Conservation (phyloP, 1,140 invertebrate genomes). For the Drosophila sulfurigaster region DNA sequence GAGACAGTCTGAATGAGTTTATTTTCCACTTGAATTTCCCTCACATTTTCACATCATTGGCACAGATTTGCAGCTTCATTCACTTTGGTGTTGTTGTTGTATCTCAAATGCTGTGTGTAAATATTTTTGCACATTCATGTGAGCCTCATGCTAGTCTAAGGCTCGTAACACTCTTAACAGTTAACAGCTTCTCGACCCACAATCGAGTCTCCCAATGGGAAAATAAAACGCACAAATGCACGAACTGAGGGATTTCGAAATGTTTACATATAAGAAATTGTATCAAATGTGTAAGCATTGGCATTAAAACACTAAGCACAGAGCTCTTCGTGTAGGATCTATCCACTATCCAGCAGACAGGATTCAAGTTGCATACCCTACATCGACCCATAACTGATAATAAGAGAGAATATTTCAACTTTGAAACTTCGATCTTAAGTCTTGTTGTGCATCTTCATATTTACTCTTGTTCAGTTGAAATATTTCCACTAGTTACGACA, state of each 20-base stretch:
- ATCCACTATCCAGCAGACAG: slow-evolving; percentile 16
- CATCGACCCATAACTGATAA: too few relatives aligned
- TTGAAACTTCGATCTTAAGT: too few relatives aligned
- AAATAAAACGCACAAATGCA: slow-evolving; percentile 65
- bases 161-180: slow-evolving; percentile 24
- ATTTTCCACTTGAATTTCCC: slow-evolving; percentile 8
- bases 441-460: too few relatives aligned
- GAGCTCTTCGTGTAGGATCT: slow-evolving; percentile 38
- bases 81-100: not conserved
- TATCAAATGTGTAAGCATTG: slow-evolving; percentile 69
- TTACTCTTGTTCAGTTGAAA: too few relatives aligned
- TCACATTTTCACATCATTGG: slow-evolving; percentile 39
- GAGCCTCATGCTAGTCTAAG: slow-evolving; percentile 1
- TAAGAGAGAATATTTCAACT: too few relatives aligned
- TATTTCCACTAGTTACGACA: too few relatives aligned
- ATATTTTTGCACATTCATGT: slow-evolving; percentile 40
- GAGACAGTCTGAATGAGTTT: slow-evolving; percentile 20
- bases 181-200: slow-evolving; percentile 24
- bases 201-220: slow-evolving; percentile 21
- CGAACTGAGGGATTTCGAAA: slow-evolving; percentile 51
- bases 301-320: slow-evolving; percentile 74
- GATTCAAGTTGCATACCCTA: slow-evolving; percentile 11
- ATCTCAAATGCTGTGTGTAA: slow-evolving; percentile 23
- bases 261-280: slow-evolving; percentile 60
- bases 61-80: slow-evolving; percentile 40